Percentiles rank a stretch among this genome's conserved stretches.
Conservation (phyloP, 37 sponge, comb jelly and placozoan genomes). For the Theonella swinhoei region DNA sequence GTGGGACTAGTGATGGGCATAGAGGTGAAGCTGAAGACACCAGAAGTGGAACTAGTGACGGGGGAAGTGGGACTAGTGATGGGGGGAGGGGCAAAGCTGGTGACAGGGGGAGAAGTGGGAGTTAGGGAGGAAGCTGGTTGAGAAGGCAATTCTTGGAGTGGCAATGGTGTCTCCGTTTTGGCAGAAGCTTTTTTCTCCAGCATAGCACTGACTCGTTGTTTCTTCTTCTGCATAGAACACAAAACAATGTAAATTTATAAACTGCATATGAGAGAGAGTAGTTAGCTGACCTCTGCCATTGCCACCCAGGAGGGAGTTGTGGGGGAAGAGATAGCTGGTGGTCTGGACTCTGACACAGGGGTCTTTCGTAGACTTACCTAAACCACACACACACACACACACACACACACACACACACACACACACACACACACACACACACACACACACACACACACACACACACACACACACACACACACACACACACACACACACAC, state of each 20-base stretch:
- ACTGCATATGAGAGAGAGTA: not conserved
- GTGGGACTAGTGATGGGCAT: not conserved
- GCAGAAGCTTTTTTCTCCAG: not conserved
- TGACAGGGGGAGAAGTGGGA: not conserved
- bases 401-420: not conserved
- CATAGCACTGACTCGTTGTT: slow-evolving; percentile 9
- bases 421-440: not conserved
- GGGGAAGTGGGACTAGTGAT: not conserved
- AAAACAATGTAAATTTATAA: no score
- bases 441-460: not conserved
- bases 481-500: no score
- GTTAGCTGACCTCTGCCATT: slow-evolving; percentile 24
- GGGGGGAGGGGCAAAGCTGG: not conserved
- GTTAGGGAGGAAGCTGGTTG: not conserved
- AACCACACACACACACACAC: not conserved
- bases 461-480: not conserved
- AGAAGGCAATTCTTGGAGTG: not conserved
- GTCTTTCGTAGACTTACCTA: not conserved
- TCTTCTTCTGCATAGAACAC: slow-evolving; percentile 14
- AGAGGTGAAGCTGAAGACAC: not conserved
- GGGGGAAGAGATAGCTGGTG: not conserved
- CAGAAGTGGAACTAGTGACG: not conserved
- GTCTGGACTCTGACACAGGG: not conserved
- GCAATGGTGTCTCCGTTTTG: not conserved
- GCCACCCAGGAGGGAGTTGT: slow-evolving; percentile 35